These are phyloP conservation scores for Aporrectodea caliginosa DNA, from an alignment of 1,140 invertebrate genomes.

Conservation along the genomic window DNA sequence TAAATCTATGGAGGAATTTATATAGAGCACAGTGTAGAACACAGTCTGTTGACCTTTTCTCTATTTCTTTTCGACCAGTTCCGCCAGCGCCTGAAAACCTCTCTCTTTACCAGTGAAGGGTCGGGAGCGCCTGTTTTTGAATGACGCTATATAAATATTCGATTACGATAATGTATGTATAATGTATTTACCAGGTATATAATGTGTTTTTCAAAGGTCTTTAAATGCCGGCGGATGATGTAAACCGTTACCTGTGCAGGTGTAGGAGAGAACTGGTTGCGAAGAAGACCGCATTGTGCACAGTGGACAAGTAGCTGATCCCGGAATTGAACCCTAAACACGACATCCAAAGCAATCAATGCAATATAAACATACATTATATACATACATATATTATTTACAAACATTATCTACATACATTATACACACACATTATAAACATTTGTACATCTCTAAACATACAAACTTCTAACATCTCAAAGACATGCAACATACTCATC, in stretches of 20 bases:
- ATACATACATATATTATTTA: not conserved
- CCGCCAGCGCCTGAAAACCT: not conserved
- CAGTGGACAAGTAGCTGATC: not conserved
- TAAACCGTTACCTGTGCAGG: not conserved
- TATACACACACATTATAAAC: not conserved
- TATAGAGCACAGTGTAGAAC: too few relatives aligned
- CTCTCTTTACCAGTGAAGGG: not conserved
- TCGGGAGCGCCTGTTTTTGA: not conserved
- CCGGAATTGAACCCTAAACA: not conserved
- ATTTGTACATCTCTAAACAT: too few relatives aligned
- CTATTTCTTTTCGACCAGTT: too few relatives aligned
- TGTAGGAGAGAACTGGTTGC: not conserved
- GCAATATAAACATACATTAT: not conserved
- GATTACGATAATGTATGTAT: not conserved
- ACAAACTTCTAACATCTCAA: too few relatives aligned
- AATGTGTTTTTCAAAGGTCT: not conserved
- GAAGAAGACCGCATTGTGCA: not conserved
- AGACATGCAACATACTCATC: too few relatives aligned
- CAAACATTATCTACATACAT: not conserved
- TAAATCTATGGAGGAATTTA: too few relatives aligned
- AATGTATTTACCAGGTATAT: not conserved
- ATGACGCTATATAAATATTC: not conserved
- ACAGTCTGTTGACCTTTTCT: too few relatives aligned
- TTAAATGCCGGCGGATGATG: not conserved
- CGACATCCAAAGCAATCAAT: not conserved